Evolutionary conservation across 1,140 invertebrate genomes (phyloP), one percentile per base, ranked within the genome.

Genomic region (Musca domestica): DNA sequence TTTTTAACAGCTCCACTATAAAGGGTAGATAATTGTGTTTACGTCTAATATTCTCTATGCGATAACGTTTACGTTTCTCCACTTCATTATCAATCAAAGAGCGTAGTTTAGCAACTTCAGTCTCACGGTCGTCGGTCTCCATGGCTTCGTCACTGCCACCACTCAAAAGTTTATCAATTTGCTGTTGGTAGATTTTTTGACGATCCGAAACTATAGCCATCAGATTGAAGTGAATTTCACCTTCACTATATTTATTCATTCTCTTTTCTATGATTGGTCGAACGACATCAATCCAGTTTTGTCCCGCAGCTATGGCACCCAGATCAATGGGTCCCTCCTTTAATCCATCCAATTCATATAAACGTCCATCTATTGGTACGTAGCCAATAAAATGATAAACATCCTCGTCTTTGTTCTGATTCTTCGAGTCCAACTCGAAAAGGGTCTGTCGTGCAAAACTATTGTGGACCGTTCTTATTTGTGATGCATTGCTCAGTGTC

Each of bases 11-110:
- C 83, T 98, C 95, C 75, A 99, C 92, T 69, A 99, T 98, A 66
- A 99, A 90, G 2, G 98, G 98, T 66, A 99, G 85, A 83, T 99
- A 99, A 82, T 99, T 99, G 81, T 99, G 98, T 78, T 94, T 94
- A 64, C 97, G 85, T 46, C 97, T 87, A 27, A 95, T 90, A 83
- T 98, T 98, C 82, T 99, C 98, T 51, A 92, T 86, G 82, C 92
- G 88, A 83, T 96, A 96, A 71, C 88, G 86, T 68, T 89, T 87
- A 72, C 89, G 88, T 83, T 98, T 99, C 47, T 85, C 86, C 48
- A 95, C 91, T 84, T 99, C 97, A 71, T 95, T 90, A 70, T 91
- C 89, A 54, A 98, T 92, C 20, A 96, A 75, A 67, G 88, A 83
- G 71, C 90, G 87, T 15, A 98, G 80, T 71, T 90, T 86, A 51